Evolutionary conservation across 1,140 invertebrate species (phyloP), one percentile per base, ranked within the genome.

Genomic region (Panagrolaimus sp.): DNA sequence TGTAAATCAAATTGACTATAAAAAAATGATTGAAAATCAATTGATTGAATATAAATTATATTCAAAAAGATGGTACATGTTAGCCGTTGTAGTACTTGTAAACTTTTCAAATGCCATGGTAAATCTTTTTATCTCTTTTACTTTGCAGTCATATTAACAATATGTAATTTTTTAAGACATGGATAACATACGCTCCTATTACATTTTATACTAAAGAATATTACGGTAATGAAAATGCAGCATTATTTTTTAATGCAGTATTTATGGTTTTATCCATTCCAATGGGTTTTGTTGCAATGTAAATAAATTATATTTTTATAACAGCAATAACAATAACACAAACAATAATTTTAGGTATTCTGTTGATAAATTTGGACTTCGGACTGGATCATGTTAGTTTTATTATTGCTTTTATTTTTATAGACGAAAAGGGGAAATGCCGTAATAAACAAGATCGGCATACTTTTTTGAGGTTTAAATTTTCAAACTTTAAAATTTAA

Each of bases 151-250:
- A 4, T 14, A 11, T 11, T n/a, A n/a, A n/a, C n/a, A n/a, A n/a
- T n/a, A n/a, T n/a, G n/a, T n/a, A n/a, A n/a, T 13, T 5, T 66
- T 77, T 82, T 63, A 72, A 86, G 84, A 84, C 84, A 68, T 86
- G 86, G 86, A 85, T 86, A 23, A 83, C 83, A 9, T 86, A 83
- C 74, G 84, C 85, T 23, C 83, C 85, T 0, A 84, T 86, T n/a
- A 84, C 85, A 25, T 83, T 84, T 69, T 74, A 83, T 45, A 83
- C 84, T 5, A 74, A 82, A 9, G 71, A 70, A 44, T 86, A 81
- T 63, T 86, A 83, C 70, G 70, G 77, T 14, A 82, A 84, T 25
- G 71, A 70, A 43, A 70, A 77, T 14, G 82, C 81, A 44, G 71
- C 82, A 38, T 84, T 85, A 70, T 84, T 84, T 68, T 69, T 86